Evolutionary conservation across 2,113 vertebrate species (phyloP), one percentile per base, ranked within the genome.

Genomic region (Notarius quadriscutis): DNA sequence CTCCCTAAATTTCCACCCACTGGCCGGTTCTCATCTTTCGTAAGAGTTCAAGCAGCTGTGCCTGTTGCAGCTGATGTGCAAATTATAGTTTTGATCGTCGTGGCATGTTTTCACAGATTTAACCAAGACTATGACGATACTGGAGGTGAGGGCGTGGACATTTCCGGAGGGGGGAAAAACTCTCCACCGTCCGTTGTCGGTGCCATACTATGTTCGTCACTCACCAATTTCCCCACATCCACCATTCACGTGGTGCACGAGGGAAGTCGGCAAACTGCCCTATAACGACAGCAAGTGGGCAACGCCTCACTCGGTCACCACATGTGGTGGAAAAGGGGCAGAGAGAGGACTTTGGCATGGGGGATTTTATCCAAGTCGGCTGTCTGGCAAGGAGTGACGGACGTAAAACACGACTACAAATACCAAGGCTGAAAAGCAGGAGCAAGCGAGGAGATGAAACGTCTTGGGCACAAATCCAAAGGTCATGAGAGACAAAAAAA

Each of bases 201-300:
- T 34, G 12, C 30, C 18, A 0, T 58, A 34, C 53, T 20, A 80
- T 20, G 17, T 58, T 34, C 58, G 50, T n/a, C 51, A 78, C 51
- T 27, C 75, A 25, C 75, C 50, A 78, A 11, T 79, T 27, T 79
- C 53, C 77, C n/a, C 25, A 79, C 77, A 34, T 0, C 27, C 20
- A 20, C 27, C 55, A 81, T 34, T 81, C 78, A 60, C 53, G n/a
- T 53, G 18, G 14, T 58, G 53, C 27, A 18, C 9, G 17, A 34
- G 55, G 55, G 55, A 60, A 81, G 78, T 18, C 78, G 12, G 57
- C 18, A 48, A 81, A 25, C 57, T 81, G 79, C 79, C 79, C 57
- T 81, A 20, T 81, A 34, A 48, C 62, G 79, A 81, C 57, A 41
- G 57, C 57, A 62, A 77, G 74, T 77, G 74, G 74, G 74, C 74